Evolutionary conservation across 2,797 vertebrate genomes (phyloP), one percentile per base, ranked within the genome.

Genomic region (Clarias pachynema): DNA sequence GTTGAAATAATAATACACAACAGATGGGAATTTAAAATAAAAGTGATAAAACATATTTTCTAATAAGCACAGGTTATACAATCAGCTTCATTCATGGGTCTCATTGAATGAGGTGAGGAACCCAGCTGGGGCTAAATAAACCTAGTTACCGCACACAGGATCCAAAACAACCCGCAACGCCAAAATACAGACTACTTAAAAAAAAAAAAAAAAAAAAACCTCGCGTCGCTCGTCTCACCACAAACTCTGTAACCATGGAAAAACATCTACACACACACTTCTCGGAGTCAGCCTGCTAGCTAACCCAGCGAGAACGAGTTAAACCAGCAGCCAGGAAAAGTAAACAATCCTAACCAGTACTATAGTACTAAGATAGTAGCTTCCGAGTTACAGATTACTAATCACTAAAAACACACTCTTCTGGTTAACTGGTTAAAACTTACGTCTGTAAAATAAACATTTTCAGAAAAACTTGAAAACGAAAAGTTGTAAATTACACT

Each of bases 321-420:
- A 59, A 7, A 22, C 12, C 34, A 5, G 8, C 60, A 44, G 60
- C 4, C 37, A 49, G 6, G 60, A 65, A 65, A 80, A 26, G 78
- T 80, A 80, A 80, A 80, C 78, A 80, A 65, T 29, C 60, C 37
- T 4, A 49, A 65, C 24, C 78, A 29, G 59, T 5, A 37, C 24
- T n/a, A 15, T 12, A 53, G 12, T 14, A 3, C 24, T 7, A 20
- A 18, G 53, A 8, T 31, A 14, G 9, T 7, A 40, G 29, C 57
- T 63, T 79, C 60, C 78, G 60, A 79, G 60, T 63, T 79, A 26
- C 26, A 79, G 10, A 40, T 26, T 16, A 49, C 6, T 12, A 18
- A 63, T 1, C 37, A 49, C 59, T 53, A 3, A 53, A 62, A 40
- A 63, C 4, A 63, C 49, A 40, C 20, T 16, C 9, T 29, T 26